Percentiles rank a stretch among this genome's conserved stretches.
Conservation (phyloP, 1,140 invertebrate species). For the Brachionus calyciflorus region DNA sequence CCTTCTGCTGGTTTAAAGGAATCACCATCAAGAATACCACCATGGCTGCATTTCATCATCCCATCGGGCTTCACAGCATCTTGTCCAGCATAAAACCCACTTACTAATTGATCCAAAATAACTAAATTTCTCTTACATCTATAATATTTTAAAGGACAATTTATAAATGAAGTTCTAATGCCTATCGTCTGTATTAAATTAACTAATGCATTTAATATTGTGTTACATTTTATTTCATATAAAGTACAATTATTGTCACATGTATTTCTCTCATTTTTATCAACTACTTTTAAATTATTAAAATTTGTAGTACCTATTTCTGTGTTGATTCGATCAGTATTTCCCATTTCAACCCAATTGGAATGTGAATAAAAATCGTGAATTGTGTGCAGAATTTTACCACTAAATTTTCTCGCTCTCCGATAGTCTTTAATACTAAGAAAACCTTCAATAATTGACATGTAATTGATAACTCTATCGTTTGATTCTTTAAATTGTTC, state of each 20-base stretch:
- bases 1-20: not conserved
- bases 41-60: constrained; percentile 38
- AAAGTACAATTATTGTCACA: not conserved
- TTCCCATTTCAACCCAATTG: constrained; percentile 47
- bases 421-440: not conserved
- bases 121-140: constrained; percentile 9
- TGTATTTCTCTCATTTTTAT: not conserved
- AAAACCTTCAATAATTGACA: not conserved
- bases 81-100: constrained; percentile 27
- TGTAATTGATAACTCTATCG: not conserved
- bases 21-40: constrained; percentile 23
- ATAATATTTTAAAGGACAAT: constrained; percentile 37
- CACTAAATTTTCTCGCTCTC: not conserved
- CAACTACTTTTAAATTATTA: not conserved
- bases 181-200: not conserved
- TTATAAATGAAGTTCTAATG: not conserved
- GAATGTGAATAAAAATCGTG: constrained; percentile 47
- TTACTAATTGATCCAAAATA: not conserved
- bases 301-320: constrained; percentile 10
- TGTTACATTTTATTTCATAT: constrained; percentile 15
- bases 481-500: constrained; percentile 18
- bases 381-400: constrained; percentile 32
- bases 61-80: constrained; percentile 4
- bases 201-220: not conserved
- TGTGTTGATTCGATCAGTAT: not conserved